Percentiles rank a stretch among this genome's conserved stretches.
phyloP scores from a whole-genome alignment of 2,113 vertebrate species.

The Pedetes capensis region DNA sequence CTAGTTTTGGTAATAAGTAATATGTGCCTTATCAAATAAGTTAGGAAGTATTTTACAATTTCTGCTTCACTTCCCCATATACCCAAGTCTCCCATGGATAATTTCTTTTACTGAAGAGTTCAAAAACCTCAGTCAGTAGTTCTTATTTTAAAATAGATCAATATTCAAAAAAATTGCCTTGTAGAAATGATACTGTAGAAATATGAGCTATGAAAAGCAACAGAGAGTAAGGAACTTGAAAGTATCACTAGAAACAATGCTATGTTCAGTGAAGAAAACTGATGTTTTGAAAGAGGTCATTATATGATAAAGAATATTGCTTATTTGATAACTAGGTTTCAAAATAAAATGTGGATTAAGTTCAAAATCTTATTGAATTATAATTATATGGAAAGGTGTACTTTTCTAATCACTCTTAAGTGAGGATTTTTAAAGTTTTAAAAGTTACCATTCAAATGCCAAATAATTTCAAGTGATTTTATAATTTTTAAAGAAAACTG shows the following conservation, averaged over 20 bases:
- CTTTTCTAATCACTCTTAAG: conserved; percentile 23
- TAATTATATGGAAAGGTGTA: conserved; percentile 15
- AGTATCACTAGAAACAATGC: conserved; percentile 64
- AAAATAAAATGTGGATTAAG: conserved; percentile 23
- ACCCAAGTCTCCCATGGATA: not conserved
- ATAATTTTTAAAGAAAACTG: conserved; percentile 43
- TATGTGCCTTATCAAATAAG: conserved; percentile 11
- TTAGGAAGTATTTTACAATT: not conserved
- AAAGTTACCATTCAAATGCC: not conserved
- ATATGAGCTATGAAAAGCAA: conserved; percentile 70
- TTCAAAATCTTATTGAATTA: not conserved
- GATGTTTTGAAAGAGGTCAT: conserved; percentile 69
- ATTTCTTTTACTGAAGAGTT: conserved; percentile 57
- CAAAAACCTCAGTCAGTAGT: conserved; percentile 50
- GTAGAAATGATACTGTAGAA: conserved; percentile 67
- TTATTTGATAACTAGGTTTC: conserved; percentile 67
- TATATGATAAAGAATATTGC: conserved; percentile 44
- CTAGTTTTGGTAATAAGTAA: not conserved
- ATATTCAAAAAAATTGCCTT: conserved; percentile 62
- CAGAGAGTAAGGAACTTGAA: conserved; percentile 70
- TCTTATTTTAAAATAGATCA: conserved; percentile 69
- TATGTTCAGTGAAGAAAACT: conserved; percentile 74
- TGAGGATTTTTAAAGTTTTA: not conserved
- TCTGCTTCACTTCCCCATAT: not conserved
- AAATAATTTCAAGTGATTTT: conserved; percentile 34